These are phyloP conservation scores for human DNA, from an alignment of 2,113 vertebrate species.

Conservation along the genomic window GRCh38 chr18:57941001-57941500, in stretches of 20 bases:
- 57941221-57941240: background rate
- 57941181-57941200: background rate
- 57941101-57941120: constrained; percentile 36
- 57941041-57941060: background rate
- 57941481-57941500: no score
- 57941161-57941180: background rate
- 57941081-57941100: background rate
- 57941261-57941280: no score
- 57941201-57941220: rapidly evolving
- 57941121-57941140: background rate
- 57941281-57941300: no score
- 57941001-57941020: background rate
- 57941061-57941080: background rate
- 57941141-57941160: background rate
- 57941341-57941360: no score
- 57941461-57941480: no score
- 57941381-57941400: no score
- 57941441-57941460: no score
- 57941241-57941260: background rate
- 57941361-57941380: no score
- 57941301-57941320: no score
- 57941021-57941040: background rate
- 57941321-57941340: no score
- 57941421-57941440: no score
- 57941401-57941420: no score